These are phyloP conservation scores for Ruditapes philippinarum DNA, from an alignment of 1,140 invertebrate genomes.

Conservation along the genomic window DNA sequence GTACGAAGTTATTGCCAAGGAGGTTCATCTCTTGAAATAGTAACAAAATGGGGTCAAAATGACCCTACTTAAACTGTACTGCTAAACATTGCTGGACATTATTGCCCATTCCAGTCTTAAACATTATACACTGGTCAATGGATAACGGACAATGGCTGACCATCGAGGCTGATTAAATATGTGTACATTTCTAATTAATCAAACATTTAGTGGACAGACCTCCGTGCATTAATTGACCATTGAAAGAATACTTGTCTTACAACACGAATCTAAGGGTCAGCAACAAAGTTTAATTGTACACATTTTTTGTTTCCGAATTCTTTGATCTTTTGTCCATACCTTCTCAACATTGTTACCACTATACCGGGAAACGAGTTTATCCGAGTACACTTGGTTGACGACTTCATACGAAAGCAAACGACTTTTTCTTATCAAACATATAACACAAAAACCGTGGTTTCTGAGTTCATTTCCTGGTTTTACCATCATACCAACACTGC, in stretches of 20 bases:
- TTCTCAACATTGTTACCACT: too few relatives aligned
- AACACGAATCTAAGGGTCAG: not conserved
- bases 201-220: constrained; percentile 11
- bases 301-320: not conserved
- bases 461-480: too few relatives aligned
- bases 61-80: constrained; percentile 5
- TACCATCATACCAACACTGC: too few relatives aligned
- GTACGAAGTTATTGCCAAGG: not conserved
- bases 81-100: not conserved
- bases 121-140: not conserved
- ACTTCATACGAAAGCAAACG: too few relatives aligned
- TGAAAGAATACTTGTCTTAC: not conserved
- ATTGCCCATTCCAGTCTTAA: not conserved
- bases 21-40: constrained; percentile 2
- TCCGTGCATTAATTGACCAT: not conserved
- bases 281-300: constrained; percentile 26
- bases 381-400: too few relatives aligned
- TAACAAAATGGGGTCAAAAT: constrained; percentile 35
- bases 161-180: constrained; percentile 17
- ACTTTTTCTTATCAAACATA: too few relatives aligned
- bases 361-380: too few relatives aligned
- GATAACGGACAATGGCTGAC: not conserved
- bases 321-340: constrained; percentile 42
- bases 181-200: constrained; percentile 46
- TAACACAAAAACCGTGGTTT: too few relatives aligned